These are phyloP conservation scores for Apotomis betuletana DNA, from an alignment of 2,888 invertebrate species.

Conservation along the genomic window DNA sequence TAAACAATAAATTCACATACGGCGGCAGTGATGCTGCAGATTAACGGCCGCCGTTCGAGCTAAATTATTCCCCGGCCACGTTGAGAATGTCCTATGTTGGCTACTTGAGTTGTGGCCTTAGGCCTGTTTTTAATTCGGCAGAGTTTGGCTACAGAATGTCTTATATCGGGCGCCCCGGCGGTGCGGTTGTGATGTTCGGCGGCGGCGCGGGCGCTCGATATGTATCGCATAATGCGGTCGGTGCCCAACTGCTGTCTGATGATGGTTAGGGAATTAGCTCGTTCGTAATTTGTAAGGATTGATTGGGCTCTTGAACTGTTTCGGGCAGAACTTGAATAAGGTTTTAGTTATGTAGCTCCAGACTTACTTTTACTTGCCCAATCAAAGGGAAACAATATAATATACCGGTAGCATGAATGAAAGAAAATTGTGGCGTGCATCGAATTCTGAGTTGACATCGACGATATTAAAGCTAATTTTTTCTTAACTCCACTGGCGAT, in stretches of 20 bases:
- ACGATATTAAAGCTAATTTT: no score
- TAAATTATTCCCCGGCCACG: conserved; percentile 45
- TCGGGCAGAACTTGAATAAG: background rate
- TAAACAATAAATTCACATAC: conserved; percentile 55
- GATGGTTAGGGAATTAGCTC: conserved; percentile 26
- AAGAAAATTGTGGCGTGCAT: no score
- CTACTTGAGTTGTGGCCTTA: conserved; percentile 50
- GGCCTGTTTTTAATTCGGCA: conserved; percentile 20
- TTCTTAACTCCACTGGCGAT: no score
- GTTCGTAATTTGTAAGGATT: conserved; percentile 30
- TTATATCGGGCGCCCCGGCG: conserved; percentile 5
- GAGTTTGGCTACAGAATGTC: conserved; percentile 2
- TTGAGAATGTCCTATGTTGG: conserved; percentile 28
- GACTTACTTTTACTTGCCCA: background rate
- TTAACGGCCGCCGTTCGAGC: conserved; percentile 58
- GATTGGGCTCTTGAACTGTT: conserved; percentile 7
- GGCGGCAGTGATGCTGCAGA: conserved; percentile 55
- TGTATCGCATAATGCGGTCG: conserved; percentile 52
- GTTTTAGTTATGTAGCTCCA: background rate
- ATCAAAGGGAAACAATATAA: no score
- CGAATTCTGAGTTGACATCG: no score
- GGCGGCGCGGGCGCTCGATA: conserved; percentile 53
- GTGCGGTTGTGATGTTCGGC: conserved; percentile 5
- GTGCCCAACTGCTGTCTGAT: conserved; percentile 36
- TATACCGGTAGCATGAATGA: no score